Conservation (phyloP, 2,113 vertebrate species). For the Ceratotherium simum region DNA sequence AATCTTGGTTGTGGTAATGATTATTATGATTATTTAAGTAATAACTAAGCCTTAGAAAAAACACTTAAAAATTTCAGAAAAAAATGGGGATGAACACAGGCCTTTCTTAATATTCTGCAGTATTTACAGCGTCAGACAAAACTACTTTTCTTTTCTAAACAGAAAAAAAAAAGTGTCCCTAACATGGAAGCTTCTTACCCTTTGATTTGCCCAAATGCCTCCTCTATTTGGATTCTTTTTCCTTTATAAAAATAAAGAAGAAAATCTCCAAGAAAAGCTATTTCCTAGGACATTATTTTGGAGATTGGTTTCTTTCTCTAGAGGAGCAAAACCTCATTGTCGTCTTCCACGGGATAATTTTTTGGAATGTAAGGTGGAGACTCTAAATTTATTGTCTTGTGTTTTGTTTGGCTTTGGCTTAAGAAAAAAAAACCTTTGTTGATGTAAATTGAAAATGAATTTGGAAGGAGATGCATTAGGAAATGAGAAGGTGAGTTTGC, state of each 20-base stretch:
- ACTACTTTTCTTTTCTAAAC: conserved; percentile 8
- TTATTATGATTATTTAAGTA: neutral
- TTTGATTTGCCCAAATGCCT: conserved; percentile 9
- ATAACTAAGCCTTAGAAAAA: neutral
- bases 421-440: neutral
- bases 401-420: conserved; percentile 68
- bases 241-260: conserved; percentile 73
- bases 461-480: neutral
- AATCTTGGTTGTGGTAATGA: neutral
- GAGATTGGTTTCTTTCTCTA: conserved; percentile 76
- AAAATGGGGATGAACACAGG: neutral
- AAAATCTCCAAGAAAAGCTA: conserved; percentile 69
- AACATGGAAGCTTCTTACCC: neutral
- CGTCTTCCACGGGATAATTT: conserved; percentile 78
- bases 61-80: neutral
- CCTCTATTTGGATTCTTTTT: conserved; percentile 58
- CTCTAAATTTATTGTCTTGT: conserved; percentile 72
- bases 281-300: conserved; percentile 76
- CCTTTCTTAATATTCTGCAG: neutral
- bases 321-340: conserved; percentile 72
- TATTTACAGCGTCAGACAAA: neutral
- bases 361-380: conserved; percentile 69
- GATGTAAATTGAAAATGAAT: conserved; percentile 59
- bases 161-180: neutral
- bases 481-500: neutral